These are phyloP conservation scores for Pyrgilauda ruficollis DNA, from an alignment of 2,113 vertebrate genomes.

Conservation along the genomic window DNA sequence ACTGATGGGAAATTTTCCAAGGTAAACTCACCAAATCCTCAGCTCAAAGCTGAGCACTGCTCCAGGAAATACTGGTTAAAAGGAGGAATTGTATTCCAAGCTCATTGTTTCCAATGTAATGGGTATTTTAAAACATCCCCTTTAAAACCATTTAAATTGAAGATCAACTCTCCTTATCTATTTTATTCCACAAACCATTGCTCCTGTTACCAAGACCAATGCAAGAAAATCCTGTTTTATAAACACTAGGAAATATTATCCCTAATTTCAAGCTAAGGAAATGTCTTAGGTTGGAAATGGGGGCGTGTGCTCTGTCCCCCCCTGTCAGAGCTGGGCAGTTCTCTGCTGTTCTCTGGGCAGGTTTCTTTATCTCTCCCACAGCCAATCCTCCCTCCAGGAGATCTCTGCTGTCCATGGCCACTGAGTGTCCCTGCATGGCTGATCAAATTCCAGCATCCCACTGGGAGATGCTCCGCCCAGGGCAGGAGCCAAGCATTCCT, in stretches of 20 bases:
- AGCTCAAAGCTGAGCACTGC: neutral
- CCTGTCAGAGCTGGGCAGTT: neutral
- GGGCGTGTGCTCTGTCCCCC: neutral
- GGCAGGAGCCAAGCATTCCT: too few species aligned
- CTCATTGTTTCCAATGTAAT: neutral
- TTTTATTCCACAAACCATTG: neutral
- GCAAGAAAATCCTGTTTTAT: neutral
- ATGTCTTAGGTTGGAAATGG: neutral
- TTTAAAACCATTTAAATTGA: neutral
- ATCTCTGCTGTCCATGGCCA: neutral
- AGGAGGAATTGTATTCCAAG: neutral
- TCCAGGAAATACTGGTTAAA: neutral
- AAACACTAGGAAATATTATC: neutral
- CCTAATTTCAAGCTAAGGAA: neutral
- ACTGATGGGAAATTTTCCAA: neutral
- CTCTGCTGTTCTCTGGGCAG: neutral
- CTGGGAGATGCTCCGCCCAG: too few species aligned
- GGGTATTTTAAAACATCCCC: neutral
- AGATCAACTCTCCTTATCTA: neutral
- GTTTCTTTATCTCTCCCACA: neutral
- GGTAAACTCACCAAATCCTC: neutral
- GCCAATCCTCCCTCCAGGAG: neutral
- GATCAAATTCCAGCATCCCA: too few species aligned
- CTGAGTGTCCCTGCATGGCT: neutral
- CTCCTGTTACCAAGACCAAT: neutral